Percentiles rank a stretch among this genome's conserved stretches.
These are phyloP conservation scores for Empidonax traillii DNA, from an alignment of 2,113 vertebrate species.

Conservation along the genomic window DNA sequence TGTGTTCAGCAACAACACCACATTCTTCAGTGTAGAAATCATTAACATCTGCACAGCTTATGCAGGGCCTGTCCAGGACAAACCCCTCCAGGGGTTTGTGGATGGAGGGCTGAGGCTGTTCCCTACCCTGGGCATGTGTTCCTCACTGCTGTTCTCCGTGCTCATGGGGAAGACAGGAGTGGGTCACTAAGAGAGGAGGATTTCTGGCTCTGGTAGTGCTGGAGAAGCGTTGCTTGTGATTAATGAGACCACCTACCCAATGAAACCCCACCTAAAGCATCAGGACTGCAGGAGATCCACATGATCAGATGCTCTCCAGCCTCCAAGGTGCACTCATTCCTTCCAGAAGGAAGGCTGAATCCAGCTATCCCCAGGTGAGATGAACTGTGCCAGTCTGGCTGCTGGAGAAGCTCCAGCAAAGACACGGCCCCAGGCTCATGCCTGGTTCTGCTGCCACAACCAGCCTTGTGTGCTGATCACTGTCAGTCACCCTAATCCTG, in stretches of 20 bases:
- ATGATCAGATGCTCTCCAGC: neutral
- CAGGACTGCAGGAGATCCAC: neutral
- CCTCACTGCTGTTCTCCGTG: neutral
- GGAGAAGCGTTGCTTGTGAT: neutral
- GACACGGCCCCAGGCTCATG: neutral
- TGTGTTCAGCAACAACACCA: conserved; percentile 8
- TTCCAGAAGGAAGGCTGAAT: neutral
- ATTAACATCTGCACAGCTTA: conserved; percentile 53
- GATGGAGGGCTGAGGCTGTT: neutral
- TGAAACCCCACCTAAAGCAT: neutral
- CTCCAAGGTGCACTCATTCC: neutral
- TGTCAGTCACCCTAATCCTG: neutral
- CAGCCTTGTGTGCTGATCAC: neutral
- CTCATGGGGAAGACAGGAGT: neutral
- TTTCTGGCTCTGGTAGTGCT: neutral
- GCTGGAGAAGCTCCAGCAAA: neutral
- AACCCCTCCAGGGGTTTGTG: neutral
- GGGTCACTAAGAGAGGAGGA: neutral
- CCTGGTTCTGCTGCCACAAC: neutral
- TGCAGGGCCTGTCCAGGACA: neutral
- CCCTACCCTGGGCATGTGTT: neutral
- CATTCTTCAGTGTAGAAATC: conserved; percentile 56
- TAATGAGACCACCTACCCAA: neutral
- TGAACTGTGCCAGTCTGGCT: neutral
- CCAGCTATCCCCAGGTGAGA: neutral